These are phyloP conservation scores for Raja brachyura DNA, from an alignment of 2,113 vertebrate species.

Conservation along the genomic window DNA sequence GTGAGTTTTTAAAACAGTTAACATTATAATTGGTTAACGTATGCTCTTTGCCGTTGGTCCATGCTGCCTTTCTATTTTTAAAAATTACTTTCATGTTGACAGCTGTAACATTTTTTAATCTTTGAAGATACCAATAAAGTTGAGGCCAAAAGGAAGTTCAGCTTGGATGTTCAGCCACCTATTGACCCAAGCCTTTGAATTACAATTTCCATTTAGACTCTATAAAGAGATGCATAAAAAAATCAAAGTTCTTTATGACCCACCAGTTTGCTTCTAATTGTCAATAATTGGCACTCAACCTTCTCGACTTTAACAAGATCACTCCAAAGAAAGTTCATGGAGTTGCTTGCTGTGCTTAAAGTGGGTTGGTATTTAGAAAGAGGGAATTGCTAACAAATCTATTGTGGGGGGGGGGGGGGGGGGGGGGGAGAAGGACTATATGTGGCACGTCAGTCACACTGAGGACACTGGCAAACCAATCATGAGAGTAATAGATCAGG, in stretches of 20 bases:
- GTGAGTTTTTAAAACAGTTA: neutral
- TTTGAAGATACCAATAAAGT: constrained; percentile 14
- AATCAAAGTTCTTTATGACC: neutral
- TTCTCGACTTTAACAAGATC: neutral
- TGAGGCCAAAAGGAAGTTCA: neutral
- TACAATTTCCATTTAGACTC: neutral
- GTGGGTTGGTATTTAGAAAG: neutral
- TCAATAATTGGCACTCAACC: neutral
- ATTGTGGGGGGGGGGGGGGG: neutral
- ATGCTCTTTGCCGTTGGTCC: neutral
- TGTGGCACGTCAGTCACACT: neutral
- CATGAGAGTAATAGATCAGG: too few species aligned
- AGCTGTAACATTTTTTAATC: neutral
- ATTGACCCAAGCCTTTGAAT: neutral
- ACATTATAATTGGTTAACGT: neutral
- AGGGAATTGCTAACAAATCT: neutral
- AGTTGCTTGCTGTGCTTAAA: neutral
- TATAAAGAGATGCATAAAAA: neutral
- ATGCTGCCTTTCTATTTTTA: neutral
- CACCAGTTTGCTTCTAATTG: neutral
- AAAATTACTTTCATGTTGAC: neutral
- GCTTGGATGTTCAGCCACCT: neutral
- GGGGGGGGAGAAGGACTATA: neutral
- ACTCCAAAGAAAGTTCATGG: neutral
- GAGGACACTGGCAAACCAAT: too few species aligned